These are phyloP conservation scores for Ylistrum balloti DNA, from an alignment of 1,140 invertebrate species.

Conservation along the genomic window DNA sequence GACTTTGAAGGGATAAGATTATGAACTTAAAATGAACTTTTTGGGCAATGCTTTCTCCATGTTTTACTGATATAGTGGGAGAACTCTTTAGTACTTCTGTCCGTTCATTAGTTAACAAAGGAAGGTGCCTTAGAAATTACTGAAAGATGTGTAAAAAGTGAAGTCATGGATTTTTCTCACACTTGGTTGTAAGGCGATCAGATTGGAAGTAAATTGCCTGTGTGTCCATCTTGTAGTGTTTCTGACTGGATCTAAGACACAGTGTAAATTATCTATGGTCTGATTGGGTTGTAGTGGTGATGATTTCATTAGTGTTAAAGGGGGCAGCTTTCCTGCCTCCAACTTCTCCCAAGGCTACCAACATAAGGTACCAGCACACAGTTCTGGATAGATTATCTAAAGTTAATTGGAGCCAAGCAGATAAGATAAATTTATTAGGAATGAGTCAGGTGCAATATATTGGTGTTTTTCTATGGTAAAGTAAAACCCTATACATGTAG, in stretches of 20 bases:
- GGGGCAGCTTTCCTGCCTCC: neutral
- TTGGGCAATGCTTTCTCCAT: neutral
- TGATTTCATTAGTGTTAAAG: slow-evolving; percentile 11
- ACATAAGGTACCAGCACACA: neutral
- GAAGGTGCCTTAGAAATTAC: neutral
- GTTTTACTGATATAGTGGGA: neutral
- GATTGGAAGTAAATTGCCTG: neutral
- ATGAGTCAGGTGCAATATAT: neutral
- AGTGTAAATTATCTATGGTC: neutral
- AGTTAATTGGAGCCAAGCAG: slow-evolving; percentile 20
- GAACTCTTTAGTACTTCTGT: no score
- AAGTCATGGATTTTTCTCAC: neutral
- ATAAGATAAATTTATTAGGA: neutral
- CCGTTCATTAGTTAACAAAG: no score
- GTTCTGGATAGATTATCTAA: neutral
- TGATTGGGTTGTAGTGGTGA: slow-evolving; percentile 19
- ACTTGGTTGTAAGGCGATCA: neutral
- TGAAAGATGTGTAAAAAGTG: neutral
- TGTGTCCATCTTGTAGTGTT: neutral
- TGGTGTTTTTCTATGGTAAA: neutral
- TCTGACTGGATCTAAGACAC: neutral
- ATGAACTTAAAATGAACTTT: neutral
- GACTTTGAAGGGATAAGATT: neutral
- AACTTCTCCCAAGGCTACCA: neutral
- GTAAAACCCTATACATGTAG: neutral